Evolutionary conservation across 2,797 vertebrate genomes (phyloP).

Genomic region (Glossophaga mutica): DNA sequence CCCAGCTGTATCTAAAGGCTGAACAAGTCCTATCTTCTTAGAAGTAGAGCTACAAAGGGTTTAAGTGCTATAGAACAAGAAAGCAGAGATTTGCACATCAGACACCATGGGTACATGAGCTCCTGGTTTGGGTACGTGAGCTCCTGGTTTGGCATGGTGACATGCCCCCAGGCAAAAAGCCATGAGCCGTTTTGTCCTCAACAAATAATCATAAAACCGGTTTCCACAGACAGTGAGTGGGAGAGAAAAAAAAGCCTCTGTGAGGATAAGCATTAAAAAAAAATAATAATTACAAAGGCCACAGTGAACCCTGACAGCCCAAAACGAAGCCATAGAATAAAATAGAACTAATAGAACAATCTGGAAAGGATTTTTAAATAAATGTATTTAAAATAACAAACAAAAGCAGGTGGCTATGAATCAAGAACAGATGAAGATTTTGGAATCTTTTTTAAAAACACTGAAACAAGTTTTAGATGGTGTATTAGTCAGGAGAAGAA

Average conservation of each 20-base stretch:
- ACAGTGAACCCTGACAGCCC: neutral
- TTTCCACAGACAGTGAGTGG: neutral
- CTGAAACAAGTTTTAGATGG: conserved; percentile 16
- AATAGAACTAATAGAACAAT: conserved; percentile 6
- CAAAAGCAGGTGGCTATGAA: conserved; percentile 29
- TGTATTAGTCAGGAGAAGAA: neutral
- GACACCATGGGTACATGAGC: neutral
- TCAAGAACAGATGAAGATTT: conserved; percentile 31
- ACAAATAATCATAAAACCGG: neutral
- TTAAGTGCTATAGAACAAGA: neutral
- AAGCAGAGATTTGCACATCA: neutral
- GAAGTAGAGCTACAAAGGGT: neutral
- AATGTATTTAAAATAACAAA: conserved; percentile 45
- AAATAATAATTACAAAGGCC: neutral
- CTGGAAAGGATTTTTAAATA: conserved; percentile 38
- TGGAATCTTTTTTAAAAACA: neutral
- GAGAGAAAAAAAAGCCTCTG: neutral
- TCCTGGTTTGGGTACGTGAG: neutral
- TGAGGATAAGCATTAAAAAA: neutral
- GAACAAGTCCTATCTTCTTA: neutral
- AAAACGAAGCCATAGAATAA: conserved; percentile 28
- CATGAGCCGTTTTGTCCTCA: neutral
- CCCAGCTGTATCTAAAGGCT: neutral
- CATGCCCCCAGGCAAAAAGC: neutral
- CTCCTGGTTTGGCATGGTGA: neutral